Conservation (phyloP, 2,888 invertebrate species). For the Drosophila fungiperda region DNA sequence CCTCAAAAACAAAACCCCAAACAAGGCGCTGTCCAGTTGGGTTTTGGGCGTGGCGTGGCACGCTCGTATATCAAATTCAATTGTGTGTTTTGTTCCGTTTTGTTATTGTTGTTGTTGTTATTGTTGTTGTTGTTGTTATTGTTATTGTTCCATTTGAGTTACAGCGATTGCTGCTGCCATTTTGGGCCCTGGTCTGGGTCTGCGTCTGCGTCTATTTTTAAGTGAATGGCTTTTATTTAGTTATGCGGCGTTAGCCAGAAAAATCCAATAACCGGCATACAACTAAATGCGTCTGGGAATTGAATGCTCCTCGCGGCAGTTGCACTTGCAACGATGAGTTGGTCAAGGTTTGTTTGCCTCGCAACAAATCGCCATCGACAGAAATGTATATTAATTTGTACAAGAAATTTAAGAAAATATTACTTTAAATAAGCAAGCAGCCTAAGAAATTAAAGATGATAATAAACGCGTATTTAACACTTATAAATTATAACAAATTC, state of each 20-base stretch:
- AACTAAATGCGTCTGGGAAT: constrained; percentile 61
- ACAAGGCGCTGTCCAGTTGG: constrained; percentile 32
- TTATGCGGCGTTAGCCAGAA: constrained; percentile 57
- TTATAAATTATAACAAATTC: not conserved
- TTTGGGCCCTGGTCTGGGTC: constrained; percentile 22
- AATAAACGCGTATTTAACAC: no score
- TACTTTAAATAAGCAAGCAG: not conserved
- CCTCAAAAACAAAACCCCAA: constrained; percentile 27
- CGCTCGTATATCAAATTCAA: constrained; percentile 69
- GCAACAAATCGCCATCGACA: not conserved
- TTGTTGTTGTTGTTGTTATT: constrained; percentile 6
- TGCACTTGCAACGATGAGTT: constrained; percentile 54
- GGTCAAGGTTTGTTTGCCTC: constrained; percentile 33
- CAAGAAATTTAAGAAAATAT: constrained; percentile 5
- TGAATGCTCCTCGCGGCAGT: constrained; percentile 14
- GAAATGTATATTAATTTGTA: not conserved
- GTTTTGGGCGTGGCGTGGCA: constrained; percentile 43
- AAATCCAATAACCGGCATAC: constrained; percentile 56
- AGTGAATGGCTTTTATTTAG: constrained; percentile 70
- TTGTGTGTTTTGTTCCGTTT: constrained; percentile 30
- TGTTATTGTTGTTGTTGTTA: constrained; percentile 15
- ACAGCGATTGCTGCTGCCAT: constrained; percentile 41
- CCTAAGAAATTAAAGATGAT: no score
- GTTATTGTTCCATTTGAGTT: constrained; percentile 46
- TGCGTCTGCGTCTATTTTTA: constrained; percentile 31